Conservation (phyloP, 1,140 invertebrate species). For the Tribolium castaneum region DNA sequence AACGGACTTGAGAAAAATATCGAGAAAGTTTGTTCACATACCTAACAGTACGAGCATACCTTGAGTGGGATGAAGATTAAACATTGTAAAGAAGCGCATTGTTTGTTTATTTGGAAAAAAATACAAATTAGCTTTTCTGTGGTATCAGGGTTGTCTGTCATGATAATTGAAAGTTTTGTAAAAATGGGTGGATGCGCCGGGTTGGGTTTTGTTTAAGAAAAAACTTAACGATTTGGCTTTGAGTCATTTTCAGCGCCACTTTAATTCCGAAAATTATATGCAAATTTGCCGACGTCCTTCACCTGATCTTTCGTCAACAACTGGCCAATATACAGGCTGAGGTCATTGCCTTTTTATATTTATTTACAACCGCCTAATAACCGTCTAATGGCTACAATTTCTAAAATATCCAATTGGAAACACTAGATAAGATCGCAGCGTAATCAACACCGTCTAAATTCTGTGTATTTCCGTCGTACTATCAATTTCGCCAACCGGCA, state of each 20-base stretch:
- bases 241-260: background rate
- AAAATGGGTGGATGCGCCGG: background rate
- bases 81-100: background rate
- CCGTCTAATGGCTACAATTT: background rate
- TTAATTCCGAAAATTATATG: background rate
- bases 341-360: background rate
- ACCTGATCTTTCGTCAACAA: background rate
- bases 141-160: no score
- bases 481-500: no score
- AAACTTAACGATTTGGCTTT: background rate
- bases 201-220: background rate
- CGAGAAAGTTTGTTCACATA: background rate
- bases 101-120: background rate
- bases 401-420: background rate
- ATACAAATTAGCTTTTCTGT: no score
- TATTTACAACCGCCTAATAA: background rate
- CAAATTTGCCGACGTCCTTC: background rate
- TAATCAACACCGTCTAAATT: background rate
- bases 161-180: background rate
- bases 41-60: background rate
- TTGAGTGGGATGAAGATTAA: background rate
- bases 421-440: background rate
- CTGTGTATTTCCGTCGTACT: background rate
- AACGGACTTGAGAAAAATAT: background rate
- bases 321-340: background rate